These are phyloP conservation scores for Gorsachius goisagi DNA, from an alignment of 2,113 vertebrate species.

Conservation along the genomic window DNA sequence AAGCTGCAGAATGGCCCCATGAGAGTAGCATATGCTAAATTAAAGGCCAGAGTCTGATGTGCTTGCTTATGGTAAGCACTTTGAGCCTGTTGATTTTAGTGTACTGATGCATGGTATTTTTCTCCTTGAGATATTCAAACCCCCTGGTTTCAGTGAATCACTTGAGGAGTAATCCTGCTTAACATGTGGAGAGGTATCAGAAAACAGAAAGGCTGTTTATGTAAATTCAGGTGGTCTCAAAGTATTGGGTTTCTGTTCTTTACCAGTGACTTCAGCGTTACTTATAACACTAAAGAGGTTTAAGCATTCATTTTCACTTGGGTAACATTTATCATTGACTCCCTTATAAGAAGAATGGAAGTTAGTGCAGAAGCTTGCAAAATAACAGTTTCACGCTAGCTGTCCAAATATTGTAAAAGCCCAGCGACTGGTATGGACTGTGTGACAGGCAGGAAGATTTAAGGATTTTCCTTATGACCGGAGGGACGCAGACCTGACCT, in stretches of 20 bases:
- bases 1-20: neutral
- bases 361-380: neutral
- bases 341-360: neutral
- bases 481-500: neutral
- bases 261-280: neutral
- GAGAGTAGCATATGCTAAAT: neutral
- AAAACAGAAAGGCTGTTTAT: neutral
- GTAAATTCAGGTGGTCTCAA: neutral
- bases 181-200: neutral
- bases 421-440: fast-evolving
- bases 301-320: neutral
- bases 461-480: neutral
- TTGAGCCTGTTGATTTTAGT: neutral
- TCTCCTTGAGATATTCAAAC: neutral
- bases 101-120: neutral
- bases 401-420: neutral
- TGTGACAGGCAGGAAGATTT: neutral
- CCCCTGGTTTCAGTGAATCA: neutral
- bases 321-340: neutral
- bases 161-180: neutral
- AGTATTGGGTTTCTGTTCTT: neutral
- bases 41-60: neutral
- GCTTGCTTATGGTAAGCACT: neutral
- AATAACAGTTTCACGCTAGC: fast-evolving
- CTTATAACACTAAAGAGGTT: neutral